These are phyloP conservation scores for Panulirus ornatus DNA, from an alignment of 1,140 invertebrate species.

Conservation along the genomic window DNA sequence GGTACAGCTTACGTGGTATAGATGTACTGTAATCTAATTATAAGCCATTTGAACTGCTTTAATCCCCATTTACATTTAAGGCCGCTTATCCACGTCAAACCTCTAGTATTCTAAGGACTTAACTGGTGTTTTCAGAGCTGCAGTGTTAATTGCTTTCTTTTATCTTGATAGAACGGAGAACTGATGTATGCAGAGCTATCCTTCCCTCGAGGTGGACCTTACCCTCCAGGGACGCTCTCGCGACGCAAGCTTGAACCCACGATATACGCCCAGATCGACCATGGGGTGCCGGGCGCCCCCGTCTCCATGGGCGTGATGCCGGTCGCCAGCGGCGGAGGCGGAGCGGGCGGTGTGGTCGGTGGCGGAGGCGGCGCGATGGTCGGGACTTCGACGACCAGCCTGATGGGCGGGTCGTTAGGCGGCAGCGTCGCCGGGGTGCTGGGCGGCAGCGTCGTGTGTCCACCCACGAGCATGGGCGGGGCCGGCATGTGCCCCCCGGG, in stretches of 20 bases:
- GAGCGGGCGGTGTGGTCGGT: slow-evolving; percentile 30
- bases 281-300: slow-evolving; percentile 2
- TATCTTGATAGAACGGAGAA: slow-evolving; percentile 56
- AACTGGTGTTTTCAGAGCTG: too few relatives aligned
- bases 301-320: slow-evolving; percentile 14
- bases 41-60: too few relatives aligned
- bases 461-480: background rate
- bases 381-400: background rate
- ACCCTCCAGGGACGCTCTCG: slow-evolving; percentile 18
- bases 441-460: slow-evolving; percentile 36
- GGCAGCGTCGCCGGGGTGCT: slow-evolving; percentile 44
- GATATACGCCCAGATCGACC: slow-evolving; percentile 62
- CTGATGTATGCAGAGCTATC: slow-evolving; percentile 64
- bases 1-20: too few relatives aligned
- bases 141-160: too few relatives aligned
- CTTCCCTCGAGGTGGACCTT: slow-evolving; percentile 35
- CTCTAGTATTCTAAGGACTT: too few relatives aligned
- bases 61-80: too few relatives aligned
- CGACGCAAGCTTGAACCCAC: slow-evolving; percentile 59
- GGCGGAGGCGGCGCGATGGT: slow-evolving; percentile 16
- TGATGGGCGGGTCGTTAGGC: slow-evolving; percentile 41
- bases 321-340: slow-evolving; percentile 18
- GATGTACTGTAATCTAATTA: too few relatives aligned
- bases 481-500: slow-evolving; percentile 16
- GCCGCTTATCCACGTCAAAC: too few relatives aligned